These are phyloP conservation scores for Drosophila mimica DNA, from an alignment of 2,888 invertebrate species.

Conservation along the genomic window DNA sequence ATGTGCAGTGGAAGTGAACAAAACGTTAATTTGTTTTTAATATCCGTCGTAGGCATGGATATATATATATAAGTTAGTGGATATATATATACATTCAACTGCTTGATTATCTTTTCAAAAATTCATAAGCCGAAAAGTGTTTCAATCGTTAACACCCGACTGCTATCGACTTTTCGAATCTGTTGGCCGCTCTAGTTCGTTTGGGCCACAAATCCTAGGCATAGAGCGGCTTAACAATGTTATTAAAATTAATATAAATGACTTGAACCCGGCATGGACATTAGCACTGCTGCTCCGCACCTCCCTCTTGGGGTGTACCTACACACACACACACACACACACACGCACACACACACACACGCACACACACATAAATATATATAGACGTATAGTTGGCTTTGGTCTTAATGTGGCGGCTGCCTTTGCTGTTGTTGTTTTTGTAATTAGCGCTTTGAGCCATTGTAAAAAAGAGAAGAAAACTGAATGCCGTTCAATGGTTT, in stretches of 20 bases:
- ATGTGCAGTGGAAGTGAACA: constrained; percentile 31
- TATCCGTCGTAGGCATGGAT: constrained; percentile 52
- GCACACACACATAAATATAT: background rate
- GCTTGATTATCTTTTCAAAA: constrained; percentile 71
- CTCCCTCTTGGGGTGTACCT: background rate
- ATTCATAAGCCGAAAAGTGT: constrained; percentile 76
- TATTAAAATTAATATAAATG: constrained; percentile 83
- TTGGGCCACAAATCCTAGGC: constrained; percentile 39
- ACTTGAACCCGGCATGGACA: constrained; percentile 51
- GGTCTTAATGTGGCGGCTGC: constrained; percentile 35
- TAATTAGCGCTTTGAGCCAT: constrained; percentile 55
- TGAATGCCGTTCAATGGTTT: constrained; percentile 52
- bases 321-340: background rate
- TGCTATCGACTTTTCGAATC: constrained; percentile 11
- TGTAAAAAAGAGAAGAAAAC: constrained; percentile 14
- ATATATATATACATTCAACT: constrained; percentile 2
- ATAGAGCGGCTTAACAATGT: constrained; percentile 72
- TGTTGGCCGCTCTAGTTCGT: background rate
- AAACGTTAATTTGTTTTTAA: constrained; percentile 78
- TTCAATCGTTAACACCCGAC: constrained; percentile 73
- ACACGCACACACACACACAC: background rate
- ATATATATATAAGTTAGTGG: background rate
- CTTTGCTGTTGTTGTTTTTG: constrained; percentile 60
- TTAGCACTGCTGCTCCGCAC: constrained; percentile 26
- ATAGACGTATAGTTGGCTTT: constrained; percentile 5